These are phyloP conservation scores for Halcyon chelicuti DNA, from an alignment of 2,797 vertebrate species.

Conservation along the genomic window DNA sequence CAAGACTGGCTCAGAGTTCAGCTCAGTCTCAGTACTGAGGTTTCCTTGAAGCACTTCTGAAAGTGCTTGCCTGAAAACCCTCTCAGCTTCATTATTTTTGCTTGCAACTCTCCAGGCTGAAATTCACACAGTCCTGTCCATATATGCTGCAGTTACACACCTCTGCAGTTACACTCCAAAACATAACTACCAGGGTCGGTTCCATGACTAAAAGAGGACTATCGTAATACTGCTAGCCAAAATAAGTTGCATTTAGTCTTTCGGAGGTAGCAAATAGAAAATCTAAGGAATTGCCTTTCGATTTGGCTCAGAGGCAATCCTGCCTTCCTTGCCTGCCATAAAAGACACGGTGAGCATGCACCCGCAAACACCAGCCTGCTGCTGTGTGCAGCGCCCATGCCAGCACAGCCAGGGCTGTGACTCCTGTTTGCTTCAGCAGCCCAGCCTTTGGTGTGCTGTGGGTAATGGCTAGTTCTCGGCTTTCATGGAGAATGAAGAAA, in stretches of 20 bases:
- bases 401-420: fast-evolving
- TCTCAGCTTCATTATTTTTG: neutral
- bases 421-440: neutral
- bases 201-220: neutral
- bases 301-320: neutral
- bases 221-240: neutral
- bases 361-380: neutral
- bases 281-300: neutral
- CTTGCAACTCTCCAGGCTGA: neutral
- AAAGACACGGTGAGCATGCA: fast-evolving
- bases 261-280: neutral
- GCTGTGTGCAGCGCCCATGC: neutral
- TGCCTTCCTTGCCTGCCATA: neutral
- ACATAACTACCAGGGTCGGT: neutral
- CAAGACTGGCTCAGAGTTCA: neutral
- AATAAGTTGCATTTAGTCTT: neutral
- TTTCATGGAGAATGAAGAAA: neutral
- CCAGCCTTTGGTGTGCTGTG: neutral
- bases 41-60: neutral
- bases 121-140: neutral
- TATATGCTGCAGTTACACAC: neutral
- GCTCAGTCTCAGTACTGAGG: neutral
- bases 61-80: neutral
- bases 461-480: neutral
- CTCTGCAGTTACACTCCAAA: neutral